Evolutionary conservation across 2,888 invertebrate species (phyloP), one percentile per base, ranked within the genome.

Genomic region (Euspilapteryx auroguttella): DNA sequence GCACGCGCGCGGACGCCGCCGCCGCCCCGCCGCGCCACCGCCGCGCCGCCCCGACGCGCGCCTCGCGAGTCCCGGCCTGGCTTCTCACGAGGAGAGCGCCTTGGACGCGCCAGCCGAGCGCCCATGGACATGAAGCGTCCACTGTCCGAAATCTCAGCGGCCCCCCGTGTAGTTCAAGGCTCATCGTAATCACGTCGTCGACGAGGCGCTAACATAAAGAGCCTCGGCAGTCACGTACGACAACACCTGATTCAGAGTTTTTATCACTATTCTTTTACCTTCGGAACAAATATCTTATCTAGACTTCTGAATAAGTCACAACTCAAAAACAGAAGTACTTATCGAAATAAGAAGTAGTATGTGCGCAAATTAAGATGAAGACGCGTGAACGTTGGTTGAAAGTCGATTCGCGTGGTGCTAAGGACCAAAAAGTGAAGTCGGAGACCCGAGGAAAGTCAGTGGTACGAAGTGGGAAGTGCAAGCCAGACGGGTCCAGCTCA

Each of bases 211-310:
- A 55, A 64, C 54, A 57, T 51, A 68, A 63, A 64, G 53, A 44
- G 38, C 46, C 52, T 54, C 47, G 39, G 38, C 33, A 37, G 52
- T 58, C 69, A 68, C 68, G 64, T 64, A 63, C 37, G 37, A 37
- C 35, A 40, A 35, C 35, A 48, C 48, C 40, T 46, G 4, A 13
- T 14, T 47, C 40, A 57, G 40, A 38, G 38, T 63, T 62, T 68
- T 73, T 71, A 64, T 66, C 61, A 40, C 30, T 45, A 37, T 36
- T 55, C 50, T 54, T 52, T 65, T 45, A 55, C 61, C 63, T 65
- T 68, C 59, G 42, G 48, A 37, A 38, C 37, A 44, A 56, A 61
- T 68, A 71, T 65, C 66, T 68, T 63, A 71, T 71, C 62, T 46
- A 35, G 27, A n/a, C n/a, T n/a, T n/a, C n/a, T n/a, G n/a, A n/a